These are phyloP conservation scores for Periplaneta americana DNA, from an alignment of 1,140 invertebrate species.

Conservation along the genomic window DNA sequence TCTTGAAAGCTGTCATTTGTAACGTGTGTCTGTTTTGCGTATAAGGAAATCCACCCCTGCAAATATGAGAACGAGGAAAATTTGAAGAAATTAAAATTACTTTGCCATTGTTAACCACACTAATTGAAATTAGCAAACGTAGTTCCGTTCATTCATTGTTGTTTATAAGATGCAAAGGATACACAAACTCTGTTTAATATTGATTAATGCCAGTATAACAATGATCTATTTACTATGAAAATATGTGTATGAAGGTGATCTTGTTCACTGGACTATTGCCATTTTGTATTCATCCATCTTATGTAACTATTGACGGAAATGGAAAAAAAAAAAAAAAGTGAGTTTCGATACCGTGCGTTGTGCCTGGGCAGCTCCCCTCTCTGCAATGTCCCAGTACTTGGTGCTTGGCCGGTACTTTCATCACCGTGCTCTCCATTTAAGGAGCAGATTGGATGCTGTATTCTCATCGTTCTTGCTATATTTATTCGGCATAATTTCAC, in stretches of 20 bases:
- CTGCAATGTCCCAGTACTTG: neutral
- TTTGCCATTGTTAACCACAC: no score
- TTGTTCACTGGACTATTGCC: neutral
- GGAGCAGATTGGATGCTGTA: neutral
- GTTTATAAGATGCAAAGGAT: neutral
- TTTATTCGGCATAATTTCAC: neutral
- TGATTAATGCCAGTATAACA: neutral
- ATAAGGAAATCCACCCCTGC: no score
- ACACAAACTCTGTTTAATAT: neutral
- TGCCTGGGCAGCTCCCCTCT: neutral
- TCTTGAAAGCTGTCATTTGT: no score
- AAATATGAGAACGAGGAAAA: no score
- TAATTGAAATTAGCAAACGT: no score
- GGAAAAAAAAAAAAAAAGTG: neutral
- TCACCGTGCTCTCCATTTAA: neutral
- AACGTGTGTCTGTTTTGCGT: no score
- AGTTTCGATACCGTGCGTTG: neutral
- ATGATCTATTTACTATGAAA: neutral
- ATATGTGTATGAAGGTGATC: neutral
- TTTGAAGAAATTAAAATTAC: no score
- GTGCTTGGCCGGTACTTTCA: neutral
- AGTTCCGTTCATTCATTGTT: neutral
- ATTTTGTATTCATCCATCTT: neutral
- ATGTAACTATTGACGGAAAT: neutral
- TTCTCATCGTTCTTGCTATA: neutral